Base-by-base conservation (phyloP, 1,140 invertebrate species). In the Dufourea novaeangliae region DNA sequence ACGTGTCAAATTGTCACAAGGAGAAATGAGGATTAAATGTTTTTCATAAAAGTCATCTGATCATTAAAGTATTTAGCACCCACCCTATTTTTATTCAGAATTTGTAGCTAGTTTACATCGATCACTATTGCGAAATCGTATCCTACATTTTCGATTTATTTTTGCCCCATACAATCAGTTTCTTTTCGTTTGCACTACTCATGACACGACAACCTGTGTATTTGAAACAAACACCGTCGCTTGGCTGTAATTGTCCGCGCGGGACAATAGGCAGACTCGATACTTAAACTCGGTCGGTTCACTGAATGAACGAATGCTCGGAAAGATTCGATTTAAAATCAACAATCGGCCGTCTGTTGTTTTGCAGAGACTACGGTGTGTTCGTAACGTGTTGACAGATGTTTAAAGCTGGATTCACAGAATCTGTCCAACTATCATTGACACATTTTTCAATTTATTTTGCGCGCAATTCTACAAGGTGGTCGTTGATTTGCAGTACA, bases 271-370 rank as follows among this genome's bases (percentile, higher is more conserved):
- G 7, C 20, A 44, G 25, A 22, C 32, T 52, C 44, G 70, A 64
- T 64, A 41, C 52, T 64, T 64, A 73, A 73, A 34, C 46, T 39
- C 41, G 14, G 14, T 10, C 62, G 37, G 34, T 17, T 74, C 62
- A 22, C 25, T 44, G 61, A 46, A 46, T n/a, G 39, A 32, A 57
- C 17, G n/a, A 8, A 22, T 50, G 41, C 8, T 27, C 8, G 34
- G 32, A 56, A 66, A 32, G 22, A 76, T 76, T 76, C 64, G 54
- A 68, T 76, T 64, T 69, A 25, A 50, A 59, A 69, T 68, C 52
- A 39, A 69, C 68, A 22, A 68, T 5, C 64, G n/a, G 17, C 12
- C 29, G 70, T 37, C 62, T 27, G 29, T 39, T 56, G 39, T 66
- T 27, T 14, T 10, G n/a, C 1, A 25, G 14, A 11, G 44, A 1